Conservation (phyloP, 2,888 invertebrate genomes). For the Timema podura region DNA sequence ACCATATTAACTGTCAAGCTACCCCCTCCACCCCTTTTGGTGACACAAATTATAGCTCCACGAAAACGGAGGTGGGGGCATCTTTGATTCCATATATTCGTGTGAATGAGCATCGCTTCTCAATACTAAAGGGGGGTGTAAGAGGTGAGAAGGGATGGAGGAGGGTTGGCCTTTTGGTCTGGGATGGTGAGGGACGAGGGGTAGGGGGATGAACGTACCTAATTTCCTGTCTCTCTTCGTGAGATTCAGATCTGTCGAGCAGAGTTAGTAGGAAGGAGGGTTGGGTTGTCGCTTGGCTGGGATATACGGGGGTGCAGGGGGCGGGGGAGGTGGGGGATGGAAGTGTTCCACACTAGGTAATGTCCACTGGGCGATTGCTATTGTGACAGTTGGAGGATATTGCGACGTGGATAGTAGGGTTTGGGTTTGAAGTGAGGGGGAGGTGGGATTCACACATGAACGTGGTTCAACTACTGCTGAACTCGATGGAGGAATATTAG, state of each 20-base stretch:
- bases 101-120: slow-evolving; percentile 14
- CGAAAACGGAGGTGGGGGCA: not conserved
- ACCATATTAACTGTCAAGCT: too few relatives aligned
- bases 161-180: too few relatives aligned
- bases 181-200: not conserved
- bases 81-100: slow-evolving; percentile 6
- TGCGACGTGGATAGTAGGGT: slow-evolving; percentile 2
- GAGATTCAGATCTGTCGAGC: slow-evolving; percentile 17
- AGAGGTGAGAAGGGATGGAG: too few relatives aligned
- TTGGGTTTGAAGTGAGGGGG: slow-evolving; percentile 1
- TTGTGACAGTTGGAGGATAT: slow-evolving; percentile 26
- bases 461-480: too few relatives aligned
- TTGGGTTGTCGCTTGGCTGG: slow-evolving; percentile 12
- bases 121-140: not conserved
- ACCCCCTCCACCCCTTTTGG: too few relatives aligned
- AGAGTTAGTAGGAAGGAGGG: not conserved
- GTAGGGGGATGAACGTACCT: not conserved
- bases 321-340: slow-evolving; percentile 12
- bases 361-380: slow-evolving; percentile 11
- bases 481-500: too few relatives aligned
- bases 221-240: slow-evolving; percentile 22
- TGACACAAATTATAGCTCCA: too few relatives aligned
- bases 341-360: slow-evolving; percentile 5
- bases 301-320: not conserved
- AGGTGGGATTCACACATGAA: not conserved